Conservation (phyloP, 2,797 vertebrate species). For the Mus minutoides region DNA sequence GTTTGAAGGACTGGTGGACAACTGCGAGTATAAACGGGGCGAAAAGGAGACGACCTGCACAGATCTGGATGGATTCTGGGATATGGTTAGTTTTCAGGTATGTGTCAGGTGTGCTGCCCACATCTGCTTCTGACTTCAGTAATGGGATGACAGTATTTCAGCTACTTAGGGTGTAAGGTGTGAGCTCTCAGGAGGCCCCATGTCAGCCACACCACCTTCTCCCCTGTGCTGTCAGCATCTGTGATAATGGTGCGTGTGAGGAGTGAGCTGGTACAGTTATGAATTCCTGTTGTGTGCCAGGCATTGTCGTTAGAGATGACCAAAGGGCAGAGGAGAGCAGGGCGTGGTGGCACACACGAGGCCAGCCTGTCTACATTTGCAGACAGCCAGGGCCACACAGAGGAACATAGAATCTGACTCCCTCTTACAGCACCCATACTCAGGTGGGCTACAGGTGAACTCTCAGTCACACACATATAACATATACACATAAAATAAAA, state of each 20-base stretch:
- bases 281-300: not conserved
- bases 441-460: not conserved
- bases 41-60: conserved; percentile 89
- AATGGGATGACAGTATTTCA: not conserved
- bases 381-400: not conserved
- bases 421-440: too few relatives aligned
- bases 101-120: conserved; percentile 84
- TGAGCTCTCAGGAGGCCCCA: not conserved
- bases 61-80: conserved; percentile 98
- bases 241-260: not conserved
- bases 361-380: not conserved
- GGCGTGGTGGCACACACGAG: not conserved
- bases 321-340: not conserved
- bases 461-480: not conserved
- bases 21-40: conserved; percentile 93
- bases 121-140: not conserved
- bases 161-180: not conserved
- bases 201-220: not conserved
- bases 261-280: not conserved
- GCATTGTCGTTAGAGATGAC: not conserved
- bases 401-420: not conserved
- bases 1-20: conserved; percentile 94
- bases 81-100: conserved; percentile 97
- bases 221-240: not conserved
- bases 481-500: not conserved